These are phyloP conservation scores for Hydraecia micacea DNA, from an alignment of 2,888 invertebrate genomes.

Conservation along the genomic window DNA sequence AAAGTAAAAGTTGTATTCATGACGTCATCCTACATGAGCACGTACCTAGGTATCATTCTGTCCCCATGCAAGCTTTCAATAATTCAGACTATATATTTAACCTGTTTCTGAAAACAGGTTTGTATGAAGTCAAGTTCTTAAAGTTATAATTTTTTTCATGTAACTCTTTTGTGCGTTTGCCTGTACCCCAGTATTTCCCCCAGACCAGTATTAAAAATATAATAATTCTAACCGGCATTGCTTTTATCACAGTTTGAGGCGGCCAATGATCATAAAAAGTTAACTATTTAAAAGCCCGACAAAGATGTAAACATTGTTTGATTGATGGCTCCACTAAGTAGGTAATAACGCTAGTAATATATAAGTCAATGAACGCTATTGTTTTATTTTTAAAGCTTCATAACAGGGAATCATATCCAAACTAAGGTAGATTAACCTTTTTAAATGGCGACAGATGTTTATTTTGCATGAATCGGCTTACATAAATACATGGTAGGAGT, in stretches of 20 bases:
- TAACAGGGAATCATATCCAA: not conserved
- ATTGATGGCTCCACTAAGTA: slow-evolving; percentile 34
- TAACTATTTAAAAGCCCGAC: slow-evolving; percentile 38
- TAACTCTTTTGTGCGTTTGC: not conserved
- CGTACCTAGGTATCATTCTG: not conserved
- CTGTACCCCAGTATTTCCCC: not conserved
- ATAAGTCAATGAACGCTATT: too few species aligned
- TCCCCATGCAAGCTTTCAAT: not conserved
- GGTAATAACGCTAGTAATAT: slow-evolving; percentile 22
- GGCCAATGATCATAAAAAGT: slow-evolving; percentile 43
- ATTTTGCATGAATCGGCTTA: slow-evolving; percentile 12
- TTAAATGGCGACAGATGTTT: not conserved
- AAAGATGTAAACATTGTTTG: slow-evolving; percentile 36
- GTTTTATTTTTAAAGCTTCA: slow-evolving; percentile 36
- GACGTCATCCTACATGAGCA: not conserved
- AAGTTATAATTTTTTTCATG: not conserved
- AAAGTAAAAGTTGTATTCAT: not conserved
- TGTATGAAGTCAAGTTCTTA: not conserved
- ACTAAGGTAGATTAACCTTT: not conserved
- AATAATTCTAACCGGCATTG: slow-evolving; percentile 15
- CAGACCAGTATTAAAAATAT: slow-evolving; percentile 11
- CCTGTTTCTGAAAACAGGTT: not conserved
- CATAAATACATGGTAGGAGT: not conserved
- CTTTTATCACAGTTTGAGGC: slow-evolving; percentile 34
- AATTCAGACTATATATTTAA: not conserved